These are phyloP conservation scores for Stichopus chloronotus DNA, from an alignment of 35 echinoderm and acorn worm species.

Conservation along the genomic window DNA sequence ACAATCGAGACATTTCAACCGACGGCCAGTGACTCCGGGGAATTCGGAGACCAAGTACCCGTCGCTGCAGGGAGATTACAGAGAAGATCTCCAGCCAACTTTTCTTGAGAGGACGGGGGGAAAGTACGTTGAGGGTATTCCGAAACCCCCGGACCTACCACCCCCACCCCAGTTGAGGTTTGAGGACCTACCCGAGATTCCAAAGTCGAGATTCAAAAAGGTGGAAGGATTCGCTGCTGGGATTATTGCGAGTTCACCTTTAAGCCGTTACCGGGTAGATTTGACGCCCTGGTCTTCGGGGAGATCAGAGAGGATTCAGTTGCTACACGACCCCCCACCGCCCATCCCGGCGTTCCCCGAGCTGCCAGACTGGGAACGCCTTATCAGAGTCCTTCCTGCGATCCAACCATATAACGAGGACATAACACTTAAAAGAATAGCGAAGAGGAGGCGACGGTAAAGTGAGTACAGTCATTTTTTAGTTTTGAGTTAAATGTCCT, in stretches of 20 bases:
- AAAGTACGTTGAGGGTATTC: neutral
- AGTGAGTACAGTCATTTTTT: neutral
- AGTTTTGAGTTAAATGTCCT: too few species aligned
- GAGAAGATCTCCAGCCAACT: neutral
- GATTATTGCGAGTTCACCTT: too few species aligned
- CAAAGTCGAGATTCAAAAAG: neutral
- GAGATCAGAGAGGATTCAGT: neutral
- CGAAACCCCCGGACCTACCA: neutral
- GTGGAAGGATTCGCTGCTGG: neutral
- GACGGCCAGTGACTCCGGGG: neutral
- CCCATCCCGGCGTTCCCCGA: slow-evolving; percentile 10
- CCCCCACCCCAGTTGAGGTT: neutral
- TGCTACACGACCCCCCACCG: neutral
- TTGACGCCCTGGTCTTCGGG: too few species aligned
- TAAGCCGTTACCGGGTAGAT: too few species aligned
- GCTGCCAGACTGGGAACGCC: neutral
- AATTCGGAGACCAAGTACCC: neutral
- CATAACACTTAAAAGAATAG: neutral
- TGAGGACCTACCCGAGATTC: neutral
- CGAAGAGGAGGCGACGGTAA: neutral
- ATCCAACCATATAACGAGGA: neutral
- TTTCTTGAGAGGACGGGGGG: neutral
- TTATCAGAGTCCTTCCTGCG: neutral
- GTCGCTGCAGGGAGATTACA: neutral
- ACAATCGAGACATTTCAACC: neutral